Evolutionary conservation across 2,113 vertebrate species (phyloP), one percentile per base, ranked within the genome.

Genomic region (Thunnus thynnus): DNA sequence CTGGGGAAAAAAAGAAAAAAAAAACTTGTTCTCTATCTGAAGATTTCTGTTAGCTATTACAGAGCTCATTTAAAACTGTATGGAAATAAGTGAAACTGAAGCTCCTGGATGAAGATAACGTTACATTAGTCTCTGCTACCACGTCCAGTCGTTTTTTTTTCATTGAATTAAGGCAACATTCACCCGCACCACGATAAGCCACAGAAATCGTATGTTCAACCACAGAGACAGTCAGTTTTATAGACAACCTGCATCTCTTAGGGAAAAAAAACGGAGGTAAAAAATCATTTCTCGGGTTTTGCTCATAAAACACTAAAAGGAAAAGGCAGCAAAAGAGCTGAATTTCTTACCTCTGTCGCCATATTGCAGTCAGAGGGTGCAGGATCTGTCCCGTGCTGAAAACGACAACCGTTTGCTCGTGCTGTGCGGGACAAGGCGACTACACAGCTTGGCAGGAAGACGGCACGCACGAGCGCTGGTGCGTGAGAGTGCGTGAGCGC

Each of bases 271-370:
- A 47, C 10, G 25, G 32, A 51, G 54, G 8, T 10, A 6, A 10
- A 7, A 18, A 32, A 36, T 76, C 20, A 11, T 48, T 22, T 47
- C 4, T 20, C 20, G 12, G 44, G 6, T 32, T 69, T 61, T 65
- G 30, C 25, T 71, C 27, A 30, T 3, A 27, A 16, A 72, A 67
- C 3, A 41, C 14, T 6, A 60, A 66, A 41, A 18, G 55, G 16
- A 60, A 69, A 60, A 66, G 2, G 51, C 62, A n/a, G 65, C 20
- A 11, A 8, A 60, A 11, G 10, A 56, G 16, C 1, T 2, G 36
- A 0, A 27, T 78, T 1, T 76, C 92, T 91, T 93, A 95, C 94
- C 94, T 95, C 94, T 86, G 92, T 93, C 90, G 93, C 93, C 95
- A 95, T 95, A 36, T 88, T 94, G 92, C 84, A 70, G 83, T 51